Evolutionary conservation across 1,140 invertebrate species (phyloP), one percentile per base, ranked within the genome.

Genomic region (Cyphomyrmex costatus): DNA sequence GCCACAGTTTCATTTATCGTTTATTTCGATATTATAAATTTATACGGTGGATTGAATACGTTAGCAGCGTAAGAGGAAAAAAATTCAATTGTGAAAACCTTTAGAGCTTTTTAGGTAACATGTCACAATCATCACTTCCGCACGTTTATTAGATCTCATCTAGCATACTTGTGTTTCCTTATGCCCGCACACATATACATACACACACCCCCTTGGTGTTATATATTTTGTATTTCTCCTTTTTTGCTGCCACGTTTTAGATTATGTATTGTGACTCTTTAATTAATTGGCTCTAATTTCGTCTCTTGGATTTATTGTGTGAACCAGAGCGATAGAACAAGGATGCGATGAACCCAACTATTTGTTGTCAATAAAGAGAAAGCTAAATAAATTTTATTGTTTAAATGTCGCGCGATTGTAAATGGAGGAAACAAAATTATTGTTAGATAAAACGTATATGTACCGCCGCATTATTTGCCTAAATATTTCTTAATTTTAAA

Each of bases 121-220:
- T 61, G 46, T 73, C 79, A 83, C 42, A 36, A 61, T 83, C 8
- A 60, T 82, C 14, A 71, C 10, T 71, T 58, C 1, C n/a, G 53
- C 79, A 83, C 36, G 79, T 14, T 63, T 14, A 49, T 42, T 74
- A 83, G 53, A 83, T 83, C 10, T 58, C 16, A 71, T 82, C 49
- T 74, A 24, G 27, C 21, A 10, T 70, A 49, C 74, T 58, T 83
- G 70, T 83, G 24, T 83, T 61, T 30, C 19, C 24, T 83, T 14
- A 83, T 42, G 36, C 4, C 12, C 53, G 36, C 58, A 27, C 58
- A 14, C 58, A 27, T 24, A 5, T 10, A 5, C 58, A 1, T 24
- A 27, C 24, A 42, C 49, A 71, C 79, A 27, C 33, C 12, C 30
- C 12, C 3, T 56, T 12, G 53, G 3, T 46, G 1, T 71, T 58